Evolutionary conservation across 1,140 invertebrate genomes (phyloP).

Genomic region (Drosophila sp.): DNA sequence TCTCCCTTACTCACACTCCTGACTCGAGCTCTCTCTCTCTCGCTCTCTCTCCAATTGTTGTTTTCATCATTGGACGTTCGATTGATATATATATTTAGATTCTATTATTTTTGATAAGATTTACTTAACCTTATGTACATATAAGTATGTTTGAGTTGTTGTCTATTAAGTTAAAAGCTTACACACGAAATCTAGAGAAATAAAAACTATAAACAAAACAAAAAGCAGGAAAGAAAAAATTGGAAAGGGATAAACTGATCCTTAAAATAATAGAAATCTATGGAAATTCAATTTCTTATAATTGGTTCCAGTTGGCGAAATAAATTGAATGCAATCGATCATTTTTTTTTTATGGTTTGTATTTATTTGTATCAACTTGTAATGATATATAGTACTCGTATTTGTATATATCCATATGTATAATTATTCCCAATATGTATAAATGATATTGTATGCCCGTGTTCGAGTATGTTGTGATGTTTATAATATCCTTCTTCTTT

Average conservation of each 20-base stretch:
- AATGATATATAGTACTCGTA: slow-evolving; percentile 57
- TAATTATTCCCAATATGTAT: slow-evolving; percentile 73
- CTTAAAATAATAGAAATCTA: too few relatives aligned
- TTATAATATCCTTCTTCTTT: neutral
- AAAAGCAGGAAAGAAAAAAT: neutral
- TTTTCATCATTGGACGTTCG: slow-evolving; percentile 62
- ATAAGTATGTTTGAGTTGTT: slow-evolving; percentile 21
- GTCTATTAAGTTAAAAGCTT: slow-evolving; percentile 28
- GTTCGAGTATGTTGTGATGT: slow-evolving; percentile 49
- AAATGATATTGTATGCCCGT: slow-evolving; percentile 43
- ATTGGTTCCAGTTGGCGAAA: too few relatives aligned
- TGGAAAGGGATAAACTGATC: too few relatives aligned
- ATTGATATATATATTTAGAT: slow-evolving; percentile 25
- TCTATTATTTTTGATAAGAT: slow-evolving; percentile 45
- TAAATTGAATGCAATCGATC: slow-evolving; percentile 50
- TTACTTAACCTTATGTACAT: slow-evolving; percentile 44
- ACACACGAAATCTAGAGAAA: slow-evolving; percentile 13
- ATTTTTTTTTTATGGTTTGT: slow-evolving; percentile 7
- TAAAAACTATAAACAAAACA: slow-evolving; percentile 1
- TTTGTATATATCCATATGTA: slow-evolving; percentile 61
- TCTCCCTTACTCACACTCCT: slow-evolving; percentile 17
- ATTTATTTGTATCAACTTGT: slow-evolving; percentile 77
- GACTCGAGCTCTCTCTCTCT: slow-evolving; percentile 16
- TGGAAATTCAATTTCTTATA: too few relatives aligned
- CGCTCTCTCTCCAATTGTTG: slow-evolving; percentile 38